phyloP scores from a whole-genome alignment of 2,797 vertebrate genomes.

The Parotocinclus haroldoi region DNA sequence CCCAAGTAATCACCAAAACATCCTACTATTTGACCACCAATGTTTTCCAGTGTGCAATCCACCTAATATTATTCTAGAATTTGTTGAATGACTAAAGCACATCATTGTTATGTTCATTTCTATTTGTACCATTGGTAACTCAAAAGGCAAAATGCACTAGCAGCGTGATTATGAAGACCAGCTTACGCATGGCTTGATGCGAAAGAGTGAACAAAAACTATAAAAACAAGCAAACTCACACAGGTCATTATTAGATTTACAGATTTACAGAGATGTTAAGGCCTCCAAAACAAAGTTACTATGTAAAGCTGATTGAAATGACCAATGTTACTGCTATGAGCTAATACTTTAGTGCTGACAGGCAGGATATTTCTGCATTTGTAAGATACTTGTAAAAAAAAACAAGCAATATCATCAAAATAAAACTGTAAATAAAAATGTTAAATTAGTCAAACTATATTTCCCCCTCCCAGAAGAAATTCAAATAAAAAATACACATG shows the following conservation, averaged over 20 bases:
- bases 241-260: neutral
- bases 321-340: too few species aligned
- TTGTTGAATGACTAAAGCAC: conserved; percentile 21
- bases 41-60: conserved; percentile 2
- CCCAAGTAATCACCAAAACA: conserved; percentile 12
- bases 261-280: neutral
- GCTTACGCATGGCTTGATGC: too few species aligned
- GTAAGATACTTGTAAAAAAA: too few species aligned
- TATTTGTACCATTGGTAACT: neutral
- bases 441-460: too few species aligned
- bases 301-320: too few species aligned
- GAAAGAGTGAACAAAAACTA: neutral
- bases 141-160: neutral
- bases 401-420: too few species aligned
- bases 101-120: neutral
- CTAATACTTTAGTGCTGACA: too few species aligned
- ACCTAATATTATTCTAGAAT: neutral
- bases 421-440: too few species aligned
- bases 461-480: too few species aligned
- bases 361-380: too few species aligned
- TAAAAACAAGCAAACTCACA: neutral
- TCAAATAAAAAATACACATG: too few species aligned
- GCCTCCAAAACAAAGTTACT: neutral
- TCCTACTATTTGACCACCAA: neutral
- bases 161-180: neutral